A percentile compares a stretch with the other conserved stretches of the same genome.
Evolutionary conservation across 1,140 invertebrate genomes (phyloP).

Genomic region (Manduca sexta): DNA sequence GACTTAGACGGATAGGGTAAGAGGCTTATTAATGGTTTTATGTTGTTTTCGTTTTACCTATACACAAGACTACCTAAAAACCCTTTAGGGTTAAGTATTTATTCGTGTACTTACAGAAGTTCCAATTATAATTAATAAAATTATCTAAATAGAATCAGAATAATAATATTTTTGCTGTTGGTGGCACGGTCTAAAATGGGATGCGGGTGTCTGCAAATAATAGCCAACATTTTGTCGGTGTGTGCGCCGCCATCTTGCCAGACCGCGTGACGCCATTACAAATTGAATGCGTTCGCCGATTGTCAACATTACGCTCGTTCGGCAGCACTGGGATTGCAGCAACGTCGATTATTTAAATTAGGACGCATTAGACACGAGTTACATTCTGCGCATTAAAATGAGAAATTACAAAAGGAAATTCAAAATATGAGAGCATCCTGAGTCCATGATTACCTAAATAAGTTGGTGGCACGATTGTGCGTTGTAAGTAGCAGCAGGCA

Average conservation of each 20-base stretch:
- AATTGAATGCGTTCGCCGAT: constrained; percentile 44
- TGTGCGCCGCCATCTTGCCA: constrained; percentile 50
- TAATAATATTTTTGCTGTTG: neutral
- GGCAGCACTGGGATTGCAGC: neutral
- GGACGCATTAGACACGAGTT: neutral
- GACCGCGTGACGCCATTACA: constrained; percentile 69
- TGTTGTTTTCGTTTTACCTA: constrained; percentile 51
- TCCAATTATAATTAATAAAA: neutral
- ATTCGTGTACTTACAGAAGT: neutral
- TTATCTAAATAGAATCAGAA: neutral
- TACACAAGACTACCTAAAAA: constrained; percentile 17
- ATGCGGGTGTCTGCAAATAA: constrained; percentile 32
- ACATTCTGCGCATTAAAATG: neutral
- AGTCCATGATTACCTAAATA: constrained; percentile 15
- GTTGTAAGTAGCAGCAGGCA: constrained; percentile 13
- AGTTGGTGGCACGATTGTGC: constrained; percentile 17
- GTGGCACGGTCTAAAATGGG: constrained; percentile 16
- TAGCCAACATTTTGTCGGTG: constrained; percentile 29
- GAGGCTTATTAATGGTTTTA: constrained; percentile 72
- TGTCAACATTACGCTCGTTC: neutral
- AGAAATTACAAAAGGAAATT: neutral
- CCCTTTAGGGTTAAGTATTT: neutral
- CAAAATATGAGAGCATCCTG: neutral
- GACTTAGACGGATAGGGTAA: constrained; percentile 72
- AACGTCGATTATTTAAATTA: neutral